Evolutionary conservation across 1,140 invertebrate genomes (phyloP).

Genomic region (Lycorma delicatula): DNA sequence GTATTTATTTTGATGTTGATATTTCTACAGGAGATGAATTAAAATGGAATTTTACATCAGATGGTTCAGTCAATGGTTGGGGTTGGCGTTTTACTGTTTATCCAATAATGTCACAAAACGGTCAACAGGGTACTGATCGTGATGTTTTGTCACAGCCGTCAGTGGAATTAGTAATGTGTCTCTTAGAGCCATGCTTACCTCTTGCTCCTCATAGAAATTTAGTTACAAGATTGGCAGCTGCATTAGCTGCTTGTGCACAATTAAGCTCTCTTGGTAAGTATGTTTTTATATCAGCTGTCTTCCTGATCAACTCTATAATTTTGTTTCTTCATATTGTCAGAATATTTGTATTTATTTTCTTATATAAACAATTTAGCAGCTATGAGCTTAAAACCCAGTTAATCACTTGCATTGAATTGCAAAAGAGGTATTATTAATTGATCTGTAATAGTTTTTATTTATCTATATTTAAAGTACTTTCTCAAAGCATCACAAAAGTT

Average conservation of each 20-base stretch:
- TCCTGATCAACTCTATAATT: no score
- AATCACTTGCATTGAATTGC: no score
- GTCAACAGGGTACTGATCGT: conserved; percentile 59
- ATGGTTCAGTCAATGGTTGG: conserved; percentile 93
- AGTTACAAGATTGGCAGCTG: conserved; percentile 67
- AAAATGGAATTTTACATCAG: conserved; percentile 86
- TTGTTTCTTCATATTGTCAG: no score
- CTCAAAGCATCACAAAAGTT: no score
- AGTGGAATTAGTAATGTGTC: conserved; percentile 79
- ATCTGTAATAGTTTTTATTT: no score
- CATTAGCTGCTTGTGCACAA: conserved; percentile 83
- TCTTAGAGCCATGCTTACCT: conserved; percentile 70
- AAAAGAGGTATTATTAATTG: no score
- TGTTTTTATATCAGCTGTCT: no score
- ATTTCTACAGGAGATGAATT: conserved; percentile 69
- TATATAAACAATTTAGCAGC: no score
- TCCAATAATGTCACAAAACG: conserved; percentile 64
- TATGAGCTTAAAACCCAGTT: no score
- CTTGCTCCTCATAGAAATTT: conserved; percentile 49
- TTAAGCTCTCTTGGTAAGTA: conserved; percentile 62
- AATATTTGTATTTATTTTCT: no score
- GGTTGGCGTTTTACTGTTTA: conserved; percentile 95
- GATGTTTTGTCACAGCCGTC: conserved; percentile 80
- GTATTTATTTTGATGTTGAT: no score
- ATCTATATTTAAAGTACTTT: no score